Percentiles rank a stretch among this genome's conserved stretches.
Evolutionary conservation across 1,140 invertebrate species (phyloP).

Genomic region (Drusus annulatus): DNA sequence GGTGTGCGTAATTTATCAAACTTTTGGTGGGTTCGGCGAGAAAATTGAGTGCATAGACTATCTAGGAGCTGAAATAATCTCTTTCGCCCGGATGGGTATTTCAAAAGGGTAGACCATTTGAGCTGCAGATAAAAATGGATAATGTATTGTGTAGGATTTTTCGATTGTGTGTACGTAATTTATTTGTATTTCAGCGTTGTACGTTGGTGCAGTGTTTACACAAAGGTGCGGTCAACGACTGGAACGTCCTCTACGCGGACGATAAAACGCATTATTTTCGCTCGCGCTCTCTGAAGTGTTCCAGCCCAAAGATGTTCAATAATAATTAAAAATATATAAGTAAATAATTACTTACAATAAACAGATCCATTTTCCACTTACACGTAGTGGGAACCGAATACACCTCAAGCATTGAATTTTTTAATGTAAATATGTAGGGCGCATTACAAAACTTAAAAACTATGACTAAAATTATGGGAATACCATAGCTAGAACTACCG

Average conservation of each 20-base stretch:
- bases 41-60: neutral
- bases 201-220: neutral
- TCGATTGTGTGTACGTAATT: too few relatives aligned
- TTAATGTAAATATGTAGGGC: too few relatives aligned
- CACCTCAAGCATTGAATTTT: too few relatives aligned
- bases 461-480: too few relatives aligned
- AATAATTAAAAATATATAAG: too few relatives aligned
- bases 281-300: neutral
- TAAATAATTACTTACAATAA: too few relatives aligned
- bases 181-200: neutral
- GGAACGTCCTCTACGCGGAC: conserved; percentile 30
- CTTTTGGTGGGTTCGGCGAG: neutral
- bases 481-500: too few relatives aligned
- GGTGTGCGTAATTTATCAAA: too few relatives aligned
- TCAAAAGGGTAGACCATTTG: neutral
- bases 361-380: too few relatives aligned
- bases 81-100: neutral
- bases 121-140: neutral
- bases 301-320: neutral
- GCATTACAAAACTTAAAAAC: too few relatives aligned
- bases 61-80: conserved; percentile 22
- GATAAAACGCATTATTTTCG: conserved; percentile 38
- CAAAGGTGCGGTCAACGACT: conserved; percentile 34
- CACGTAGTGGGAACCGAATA: too few relatives aligned
- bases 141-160: too few relatives aligned